A percentile compares a stretch with the other conserved stretches of the same genome.
Conservation (phyloP, 1,140 invertebrate species). For the Campodea augens region DNA sequence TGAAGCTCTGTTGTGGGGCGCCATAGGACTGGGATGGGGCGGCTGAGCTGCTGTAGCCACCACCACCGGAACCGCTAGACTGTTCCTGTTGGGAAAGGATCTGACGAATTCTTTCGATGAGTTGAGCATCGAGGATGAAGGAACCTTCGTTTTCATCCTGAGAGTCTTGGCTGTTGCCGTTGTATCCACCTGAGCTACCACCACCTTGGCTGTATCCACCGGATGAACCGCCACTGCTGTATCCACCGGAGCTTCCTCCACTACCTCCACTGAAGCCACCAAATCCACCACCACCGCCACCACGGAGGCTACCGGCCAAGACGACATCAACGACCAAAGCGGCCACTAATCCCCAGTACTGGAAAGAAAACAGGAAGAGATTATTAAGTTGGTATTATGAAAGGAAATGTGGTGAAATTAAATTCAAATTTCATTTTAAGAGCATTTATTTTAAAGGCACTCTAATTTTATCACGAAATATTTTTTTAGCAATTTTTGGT, state of each 20-base stretch:
- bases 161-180: conserved; percentile 29
- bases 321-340: neutral
- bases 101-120: conserved; percentile 58
- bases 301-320: conserved; percentile 20
- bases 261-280: neutral
- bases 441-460: too few species aligned
- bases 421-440: too few species aligned
- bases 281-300: conserved; percentile 1
- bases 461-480: too few species aligned
- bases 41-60: conserved; percentile 25
- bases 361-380: too few species aligned
- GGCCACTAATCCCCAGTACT: too few species aligned
- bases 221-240: neutral
- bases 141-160: conserved; percentile 54
- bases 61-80: conserved; percentile 28
- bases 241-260: conserved; percentile 8
- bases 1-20: neutral
- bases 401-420: too few species aligned
- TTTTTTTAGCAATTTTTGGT: too few species aligned
- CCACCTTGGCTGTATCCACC: conserved; percentile 42
- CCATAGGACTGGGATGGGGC: conserved; percentile 23
- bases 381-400: too few species aligned
- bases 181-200: too few species aligned
- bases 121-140: conserved; percentile 49
- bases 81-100: conserved; percentile 60